Evolutionary conservation across 2,797 vertebrate species (phyloP), one percentile per base, ranked within the genome.

Genomic region (Hyperoplus immaculatus): DNA sequence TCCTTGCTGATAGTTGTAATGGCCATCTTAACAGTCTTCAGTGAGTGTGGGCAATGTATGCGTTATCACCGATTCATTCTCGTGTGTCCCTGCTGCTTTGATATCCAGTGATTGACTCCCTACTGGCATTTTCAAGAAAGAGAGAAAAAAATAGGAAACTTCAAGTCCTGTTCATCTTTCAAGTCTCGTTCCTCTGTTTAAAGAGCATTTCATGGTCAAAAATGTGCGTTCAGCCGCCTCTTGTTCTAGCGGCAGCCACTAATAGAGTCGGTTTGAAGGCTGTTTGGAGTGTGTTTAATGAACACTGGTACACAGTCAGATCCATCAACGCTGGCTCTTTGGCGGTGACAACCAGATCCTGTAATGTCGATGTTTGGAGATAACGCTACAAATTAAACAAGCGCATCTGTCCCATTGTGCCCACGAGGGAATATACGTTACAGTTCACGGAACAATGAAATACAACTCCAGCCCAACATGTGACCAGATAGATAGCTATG

Each of bases 281-380:
- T 91, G 88, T 93, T 92, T 93, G 88, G 89, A 86, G 92, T 89
- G 88, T 91, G 90, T 94, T 94, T 94, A 94, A 93, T 94, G 91
- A 94, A 94, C 92, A 89, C 87, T 64, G 60, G 86, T 81, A 89
- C 90, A 83, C 87, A 91, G 93, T 93, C 93, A 92, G 89, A 95
- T 92, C 88, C 90, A 82, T 93, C 92, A 91, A 83, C 43, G 55
- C 72, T 1, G 67, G 60, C 87, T 87, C 88, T 91, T 93, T 89
- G 89, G 77, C 82, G 84, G 73, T 92, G 93, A 94, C 92, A 92
- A 92, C 78, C 80, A 69, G 77, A 85, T 91, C 90, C 89, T 93
- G 91, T 93, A 94, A 92, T 82, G 89, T 89, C 85, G 74, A 85
- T 89, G 90, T 92, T 93, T 84, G 76, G 89, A 88, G 91, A 88